Base-by-base conservation (phyloP, 2,888 invertebrate genomes). In the Nemoura dubitans region DNA sequence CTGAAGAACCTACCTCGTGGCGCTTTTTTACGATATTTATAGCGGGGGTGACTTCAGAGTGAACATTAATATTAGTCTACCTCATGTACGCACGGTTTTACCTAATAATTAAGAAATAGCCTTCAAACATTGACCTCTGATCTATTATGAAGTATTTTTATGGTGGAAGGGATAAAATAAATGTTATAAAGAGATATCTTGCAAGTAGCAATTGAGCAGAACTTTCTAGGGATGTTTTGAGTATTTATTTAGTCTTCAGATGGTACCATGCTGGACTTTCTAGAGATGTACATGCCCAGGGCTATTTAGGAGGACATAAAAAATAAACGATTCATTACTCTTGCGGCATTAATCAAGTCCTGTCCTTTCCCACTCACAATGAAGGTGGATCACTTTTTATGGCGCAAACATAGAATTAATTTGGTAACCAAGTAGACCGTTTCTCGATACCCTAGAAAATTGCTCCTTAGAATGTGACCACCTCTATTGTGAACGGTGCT, bases 111-210 rank as follows among this genome's bases (percentile, higher is more conserved):
- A 78, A 78, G 10, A 78, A 26, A 78, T 28, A 28, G 78, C 27
- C 28, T 26, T 78, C 21, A 3, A 78, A 27, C n/a, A 6, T 78
- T 78, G 78, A 26, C 5, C 28, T 78, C 28, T 25, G 14, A 21
- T 78, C 27, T 78, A 14, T 27, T 3, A 59, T 59, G 59, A 78
- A 28, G 78, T 78, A 78, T 78, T 78, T 78, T 78, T 78, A 78
- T 78, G 78, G 78, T 78, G 28, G 27, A 78, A 78, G 78, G 78
- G 78, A 78, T 78, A 14, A 78, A 78, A 28, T 78, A 78, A 78
- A 78, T 0, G 78, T 26, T n/a, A 36, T 36, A 6, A 36, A 36
- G 36, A 36, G 36, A 36, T 36, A 36, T 36, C 10, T 36, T 36
- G 36, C 36, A 36, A 36, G 10, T 36, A n/a, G n/a, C n/a, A 10